phyloP scores from a whole-genome alignment of 1,140 invertebrate species.

The Ostrea edulis region DNA sequence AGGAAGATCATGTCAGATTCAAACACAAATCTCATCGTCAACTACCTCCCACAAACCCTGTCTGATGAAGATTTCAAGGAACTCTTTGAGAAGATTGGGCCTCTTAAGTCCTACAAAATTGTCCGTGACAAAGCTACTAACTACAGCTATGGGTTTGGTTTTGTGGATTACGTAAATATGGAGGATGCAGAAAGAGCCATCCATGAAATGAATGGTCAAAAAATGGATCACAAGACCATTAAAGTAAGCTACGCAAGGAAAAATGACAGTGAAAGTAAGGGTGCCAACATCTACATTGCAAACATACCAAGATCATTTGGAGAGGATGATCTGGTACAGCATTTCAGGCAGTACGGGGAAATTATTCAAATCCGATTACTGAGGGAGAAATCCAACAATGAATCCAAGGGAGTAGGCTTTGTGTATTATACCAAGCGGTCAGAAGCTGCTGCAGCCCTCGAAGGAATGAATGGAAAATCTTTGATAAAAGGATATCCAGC shows the following conservation, averaged over 20 bases:
- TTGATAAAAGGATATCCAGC: slow-evolving; percentile 90
- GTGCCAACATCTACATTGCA: slow-evolving; percentile 95
- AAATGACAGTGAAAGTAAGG: slow-evolving; percentile 94
- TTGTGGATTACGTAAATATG: slow-evolving; percentile 92
- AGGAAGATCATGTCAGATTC: slow-evolving; percentile 21
- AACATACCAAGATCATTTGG: slow-evolving; percentile 87
- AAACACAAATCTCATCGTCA: slow-evolving; percentile 91
- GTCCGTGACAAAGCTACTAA: slow-evolving; percentile 86
- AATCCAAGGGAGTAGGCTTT: slow-evolving; percentile 93
- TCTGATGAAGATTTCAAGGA: slow-evolving; percentile 92
- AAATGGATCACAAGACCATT: slow-evolving; percentile 91
- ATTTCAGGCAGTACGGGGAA: slow-evolving; percentile 91
- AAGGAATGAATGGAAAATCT: slow-evolving; percentile 89
- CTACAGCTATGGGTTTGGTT: slow-evolving; percentile 97
- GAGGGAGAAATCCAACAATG: slow-evolving; percentile 91
- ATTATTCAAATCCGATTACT: slow-evolving; percentile 95
- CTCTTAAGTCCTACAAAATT: slow-evolving; percentile 90
- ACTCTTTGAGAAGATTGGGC: slow-evolving; percentile 88
- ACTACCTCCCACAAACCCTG: slow-evolving; percentile 95
- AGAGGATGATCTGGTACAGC: slow-evolving; percentile 88
- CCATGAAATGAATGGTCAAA: slow-evolving; percentile 91
- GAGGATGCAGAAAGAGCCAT: slow-evolving; percentile 93
- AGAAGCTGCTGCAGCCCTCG: slow-evolving; percentile 93
- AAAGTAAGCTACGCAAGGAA: slow-evolving; percentile 96
- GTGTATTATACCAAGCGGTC: slow-evolving; percentile 83